Evolutionary conservation across 2,797 vertebrate genomes (phyloP).

Genomic region (Nyctalus aviator): DNA sequence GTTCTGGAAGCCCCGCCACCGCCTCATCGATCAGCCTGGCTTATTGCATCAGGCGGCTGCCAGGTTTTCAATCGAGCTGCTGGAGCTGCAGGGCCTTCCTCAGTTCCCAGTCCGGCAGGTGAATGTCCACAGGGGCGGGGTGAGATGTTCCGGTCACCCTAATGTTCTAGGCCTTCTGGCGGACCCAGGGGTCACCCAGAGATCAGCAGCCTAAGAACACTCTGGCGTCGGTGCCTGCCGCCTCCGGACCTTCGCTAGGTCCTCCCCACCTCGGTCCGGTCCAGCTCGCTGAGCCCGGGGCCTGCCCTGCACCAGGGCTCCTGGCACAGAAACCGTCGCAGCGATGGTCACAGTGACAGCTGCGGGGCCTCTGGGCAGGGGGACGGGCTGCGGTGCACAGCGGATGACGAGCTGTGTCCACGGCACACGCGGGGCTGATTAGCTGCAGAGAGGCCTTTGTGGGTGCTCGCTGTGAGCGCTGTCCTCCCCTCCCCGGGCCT

Average conservation of each 20-base stretch:
- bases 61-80: neutral
- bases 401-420: neutral
- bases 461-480: neutral
- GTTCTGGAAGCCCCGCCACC: neutral
- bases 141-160: neutral
- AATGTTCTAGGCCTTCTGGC: neutral
- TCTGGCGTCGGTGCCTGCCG: accelerated
- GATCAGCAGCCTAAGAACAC: neutral
- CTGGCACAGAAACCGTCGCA: neutral
- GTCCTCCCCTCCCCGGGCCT: neutral
- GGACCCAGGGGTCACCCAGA: accelerated
- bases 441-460: neutral
- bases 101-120: neutral
- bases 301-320: neutral
- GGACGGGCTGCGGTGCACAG: accelerated
- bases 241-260: neutral
- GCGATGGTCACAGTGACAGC: neutral
- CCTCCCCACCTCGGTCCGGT: neutral
- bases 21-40: neutral
- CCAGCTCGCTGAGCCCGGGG: neutral
- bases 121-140: neutral
- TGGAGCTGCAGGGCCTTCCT: neutral
- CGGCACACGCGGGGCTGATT: accelerated
- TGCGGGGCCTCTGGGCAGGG: neutral
- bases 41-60: neutral